Base-by-base conservation (phyloP, 1,140 invertebrate species). In the Coelopa frigida region DNA sequence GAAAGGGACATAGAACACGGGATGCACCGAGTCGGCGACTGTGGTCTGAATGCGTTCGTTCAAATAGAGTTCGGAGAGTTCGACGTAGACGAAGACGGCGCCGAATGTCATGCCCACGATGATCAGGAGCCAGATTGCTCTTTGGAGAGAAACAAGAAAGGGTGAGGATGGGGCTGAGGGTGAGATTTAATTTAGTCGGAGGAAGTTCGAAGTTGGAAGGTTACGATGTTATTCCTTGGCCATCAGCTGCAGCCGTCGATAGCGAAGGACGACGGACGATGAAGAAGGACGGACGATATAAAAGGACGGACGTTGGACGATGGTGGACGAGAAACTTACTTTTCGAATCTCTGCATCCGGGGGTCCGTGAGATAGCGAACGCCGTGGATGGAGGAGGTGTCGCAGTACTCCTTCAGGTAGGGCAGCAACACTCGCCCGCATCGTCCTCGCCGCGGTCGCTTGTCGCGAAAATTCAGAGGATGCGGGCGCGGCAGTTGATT, bases 101-200 rank as follows among this genome's bases (percentile, higher is more conserved):
- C 56, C 48, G 2, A 56, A 49, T 31, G 39, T 51, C 6, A 62
- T 66, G 42, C 38, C 36, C 10, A 63, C 10, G 31, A 66, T 8
- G 11, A 66, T 56, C 11, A 66, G 14, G 2, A 63, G 31, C 62
- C 62, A 66, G 6, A 61, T 56, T 3, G 59, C 23, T 40, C 62
- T 65, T 12, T n/a, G 41, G 7, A 3, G 29, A 44, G 7, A 17
- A 14, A 8, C 1, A 31, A n/a, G n/a, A 6, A 35, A 17, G 5
- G 11, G 8, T 22, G 20, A 18, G 21, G 1, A 31, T 21, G 10
- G 38, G 21, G 38, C 21, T 20, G 7, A 40, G 38, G 39, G 39
- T 11, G 1, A 29, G 23, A 15, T 0, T 14, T 38, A 10, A 2
- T n/a, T n/a, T n/a, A n/a, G n/a, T n/a, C n/a, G n/a, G n/a, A n/a